A percentile compares a stretch with the other conserved stretches of the same genome.
Evolutionary conservation across 2,888 invertebrate genomes (phyloP).

Genomic region (Odontocolon sp.): DNA sequence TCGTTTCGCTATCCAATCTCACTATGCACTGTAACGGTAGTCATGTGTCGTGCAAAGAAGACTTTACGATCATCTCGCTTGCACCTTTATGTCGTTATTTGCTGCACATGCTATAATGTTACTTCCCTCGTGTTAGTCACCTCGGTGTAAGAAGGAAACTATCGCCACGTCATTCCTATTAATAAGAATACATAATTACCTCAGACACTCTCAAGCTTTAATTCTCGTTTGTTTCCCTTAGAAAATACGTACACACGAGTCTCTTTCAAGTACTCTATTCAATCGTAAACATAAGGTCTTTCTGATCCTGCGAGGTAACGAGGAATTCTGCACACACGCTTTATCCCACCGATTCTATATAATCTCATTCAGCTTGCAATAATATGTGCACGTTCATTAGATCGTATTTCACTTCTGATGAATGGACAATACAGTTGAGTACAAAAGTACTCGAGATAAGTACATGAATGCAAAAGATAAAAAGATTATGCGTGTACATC

Average conservation of each 20-base stretch:
- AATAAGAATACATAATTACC: slow-evolving; percentile 47
- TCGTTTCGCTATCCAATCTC: too few species aligned
- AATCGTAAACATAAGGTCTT: not conserved
- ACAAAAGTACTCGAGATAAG: too few species aligned
- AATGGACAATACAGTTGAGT: slow-evolving; percentile 15
- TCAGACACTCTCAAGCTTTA: not conserved
- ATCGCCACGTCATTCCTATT: slow-evolving; percentile 49
- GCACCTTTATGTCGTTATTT: slow-evolving; percentile 12
- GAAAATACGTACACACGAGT: not conserved
- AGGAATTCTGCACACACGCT: not conserved
- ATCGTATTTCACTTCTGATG: slow-evolving; percentile 28
- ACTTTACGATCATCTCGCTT: not conserved
- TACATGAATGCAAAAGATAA: not conserved
- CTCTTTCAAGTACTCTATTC: not conserved
- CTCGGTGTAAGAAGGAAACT: slow-evolving; percentile 11
- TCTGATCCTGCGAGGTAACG: not conserved
- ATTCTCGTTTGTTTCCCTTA: slow-evolving; percentile 23
- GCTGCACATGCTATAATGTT: slow-evolving; percentile 9
- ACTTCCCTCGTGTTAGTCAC: slow-evolving; percentile 12
- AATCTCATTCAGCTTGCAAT: slow-evolving; percentile 40
- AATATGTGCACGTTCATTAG: slow-evolving; percentile 51
- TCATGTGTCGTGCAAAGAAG: not conserved
- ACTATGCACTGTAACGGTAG: not conserved
- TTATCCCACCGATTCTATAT: slow-evolving; percentile 27
- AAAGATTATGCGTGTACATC: too few species aligned